A percentile compares a stretch with the other conserved stretches of the same genome.
Conservation (phyloP, 2,888 invertebrate species). For the Noctua comes region DNA sequence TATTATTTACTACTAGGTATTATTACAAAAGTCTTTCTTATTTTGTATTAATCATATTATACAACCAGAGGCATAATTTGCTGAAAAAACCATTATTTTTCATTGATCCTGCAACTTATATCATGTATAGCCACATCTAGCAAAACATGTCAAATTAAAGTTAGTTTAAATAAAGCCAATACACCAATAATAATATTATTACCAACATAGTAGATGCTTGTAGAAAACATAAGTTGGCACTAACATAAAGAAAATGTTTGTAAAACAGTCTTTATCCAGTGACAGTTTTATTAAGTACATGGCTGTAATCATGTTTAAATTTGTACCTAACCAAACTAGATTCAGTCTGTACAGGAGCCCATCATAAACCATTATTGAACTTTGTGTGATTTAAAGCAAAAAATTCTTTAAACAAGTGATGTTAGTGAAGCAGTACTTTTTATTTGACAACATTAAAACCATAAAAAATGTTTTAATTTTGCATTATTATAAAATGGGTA, state of each 20-base stretch:
- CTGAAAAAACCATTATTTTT: not conserved
- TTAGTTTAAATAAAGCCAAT: constrained; percentile 7
- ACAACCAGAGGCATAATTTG: not conserved
- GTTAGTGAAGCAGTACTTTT: not conserved
- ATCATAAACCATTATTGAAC: not conserved
- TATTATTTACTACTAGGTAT: not conserved
- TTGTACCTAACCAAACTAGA: not conserved
- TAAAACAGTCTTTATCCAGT: not conserved
- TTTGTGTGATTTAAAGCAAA: not conserved
- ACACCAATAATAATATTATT: constrained; percentile 9
- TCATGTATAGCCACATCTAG: not conserved
- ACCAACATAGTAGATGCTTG: not conserved
- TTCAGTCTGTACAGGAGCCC: not conserved
- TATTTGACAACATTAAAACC: no score
- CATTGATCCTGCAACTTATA: not conserved
- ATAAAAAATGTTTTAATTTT: constrained; percentile 14
- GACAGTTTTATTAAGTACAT: not conserved
- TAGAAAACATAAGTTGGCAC: not conserved
- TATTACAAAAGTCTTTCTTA: not conserved
- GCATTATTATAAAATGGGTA: constrained; percentile 7
- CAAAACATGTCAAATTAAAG: constrained; percentile 4
- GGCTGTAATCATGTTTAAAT: not conserved
- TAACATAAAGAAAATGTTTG: not conserved
- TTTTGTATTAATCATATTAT: not conserved
- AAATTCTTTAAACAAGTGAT: not conserved